phyloP scores from a whole-genome alignment of 1,140 invertebrate species.

The Coenobita brevimanus region DNA sequence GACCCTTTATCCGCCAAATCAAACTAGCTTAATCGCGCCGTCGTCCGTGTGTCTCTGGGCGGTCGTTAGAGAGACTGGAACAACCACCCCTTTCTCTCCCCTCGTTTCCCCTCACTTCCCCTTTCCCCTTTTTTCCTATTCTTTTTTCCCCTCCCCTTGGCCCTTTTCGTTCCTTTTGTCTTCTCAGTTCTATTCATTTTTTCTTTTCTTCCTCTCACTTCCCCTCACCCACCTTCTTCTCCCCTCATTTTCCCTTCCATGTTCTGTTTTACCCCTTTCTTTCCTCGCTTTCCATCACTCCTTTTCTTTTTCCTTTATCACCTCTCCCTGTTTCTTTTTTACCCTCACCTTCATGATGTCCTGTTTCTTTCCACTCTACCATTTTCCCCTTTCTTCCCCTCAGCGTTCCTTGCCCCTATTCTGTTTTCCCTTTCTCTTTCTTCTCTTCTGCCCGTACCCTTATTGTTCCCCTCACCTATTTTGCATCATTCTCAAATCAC shows the following conservation, averaged over 20 bases:
- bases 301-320: not conserved
- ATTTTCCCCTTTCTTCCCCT: not conserved
- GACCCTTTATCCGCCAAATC: slow-evolving; percentile 38
- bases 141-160: not conserved
- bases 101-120: not conserved
- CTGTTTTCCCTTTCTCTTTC: not conserved
- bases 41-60: slow-evolving; percentile 11
- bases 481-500: not conserved
- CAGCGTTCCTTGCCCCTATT: not conserved
- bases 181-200: not conserved
- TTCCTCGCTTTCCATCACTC: not conserved
- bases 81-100: not conserved
- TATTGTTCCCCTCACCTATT: not conserved
- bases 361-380: not conserved
- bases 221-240: too few relatives aligned
- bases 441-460: not conserved
- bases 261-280: not conserved
- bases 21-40: slow-evolving; percentile 44
- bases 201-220: not conserved
- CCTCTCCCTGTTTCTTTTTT: not conserved
- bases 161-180: not conserved
- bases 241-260: not conserved
- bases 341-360: not conserved
- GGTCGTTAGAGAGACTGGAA: slow-evolving; percentile 4
- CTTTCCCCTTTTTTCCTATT: not conserved